These are phyloP conservation scores for Pedionomus torquatus DNA, from an alignment of 2,113 vertebrate species.

Conservation along the genomic window DNA sequence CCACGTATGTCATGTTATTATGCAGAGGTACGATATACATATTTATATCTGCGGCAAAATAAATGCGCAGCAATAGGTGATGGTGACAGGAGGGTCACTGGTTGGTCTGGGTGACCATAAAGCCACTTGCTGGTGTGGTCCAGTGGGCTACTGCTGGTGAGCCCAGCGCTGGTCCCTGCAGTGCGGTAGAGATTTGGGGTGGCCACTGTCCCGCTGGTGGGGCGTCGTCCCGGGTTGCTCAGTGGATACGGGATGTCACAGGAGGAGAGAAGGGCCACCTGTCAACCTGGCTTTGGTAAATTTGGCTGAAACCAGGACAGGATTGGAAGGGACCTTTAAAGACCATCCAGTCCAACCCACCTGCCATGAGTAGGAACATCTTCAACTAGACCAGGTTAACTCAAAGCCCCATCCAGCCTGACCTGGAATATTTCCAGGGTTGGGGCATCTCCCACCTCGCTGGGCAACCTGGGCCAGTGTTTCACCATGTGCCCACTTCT, in stretches of 20 bases:
- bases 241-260: neutral
- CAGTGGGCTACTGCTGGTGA: neutral
- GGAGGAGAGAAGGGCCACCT: no score
- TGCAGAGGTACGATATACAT: neutral
- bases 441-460: neutral
- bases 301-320: no score
- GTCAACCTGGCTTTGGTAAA: no score
- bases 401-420: neutral
- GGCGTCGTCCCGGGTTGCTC: neutral
- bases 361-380: neutral
- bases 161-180: neutral
- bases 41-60: neutral
- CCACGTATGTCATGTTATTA: accelerated
- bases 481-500: neutral
- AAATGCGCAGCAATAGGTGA: neutral
- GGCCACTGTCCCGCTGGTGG: neutral
- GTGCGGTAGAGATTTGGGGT: neutral
- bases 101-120: neutral
- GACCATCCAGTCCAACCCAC: neutral
- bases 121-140: neutral
- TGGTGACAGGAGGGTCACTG: neutral
- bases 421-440: neutral
- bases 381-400: neutral
- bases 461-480: neutral
- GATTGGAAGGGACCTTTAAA: neutral